These are phyloP conservation scores for Pristionchus fissidentatus DNA, from an alignment of 2,888 invertebrate genomes.

Conservation along the genomic window DNA sequence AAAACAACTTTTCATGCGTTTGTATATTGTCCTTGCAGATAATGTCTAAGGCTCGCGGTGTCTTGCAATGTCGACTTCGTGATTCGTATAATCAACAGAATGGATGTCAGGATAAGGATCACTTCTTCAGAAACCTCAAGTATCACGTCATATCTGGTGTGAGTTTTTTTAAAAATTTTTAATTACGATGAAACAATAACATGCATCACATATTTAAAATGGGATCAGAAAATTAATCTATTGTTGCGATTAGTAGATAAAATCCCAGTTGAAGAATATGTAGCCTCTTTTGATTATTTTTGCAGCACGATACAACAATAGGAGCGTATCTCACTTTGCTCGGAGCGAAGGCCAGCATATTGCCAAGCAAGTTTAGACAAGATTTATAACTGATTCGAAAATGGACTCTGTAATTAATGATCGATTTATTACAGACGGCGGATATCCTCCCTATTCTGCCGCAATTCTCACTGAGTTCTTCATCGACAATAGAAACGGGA, in stretches of 20 bases:
- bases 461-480: neutral
- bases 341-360: neutral
- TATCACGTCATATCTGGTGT: slow-evolving; percentile 20
- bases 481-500: neutral
- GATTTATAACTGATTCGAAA: neutral
- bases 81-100: neutral
- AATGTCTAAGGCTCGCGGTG: neutral
- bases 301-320: neutral
- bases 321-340: neutral
- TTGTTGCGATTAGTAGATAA: neutral
- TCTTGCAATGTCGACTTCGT: neutral
- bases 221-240: too few species aligned
- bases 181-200: neutral
- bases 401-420: neutral
- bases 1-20: too few species aligned
- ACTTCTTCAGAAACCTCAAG: slow-evolving; percentile 34
- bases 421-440: neutral
- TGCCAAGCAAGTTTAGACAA: neutral
- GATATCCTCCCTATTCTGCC: neutral
- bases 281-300: neutral
- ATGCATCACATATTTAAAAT: too few species aligned
- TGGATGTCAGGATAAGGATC: neutral
- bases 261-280: neutral
- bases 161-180: neutral
- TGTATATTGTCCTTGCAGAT: neutral